phyloP scores from a whole-genome alignment of 2,888 invertebrate species.

The Drosophila fulvimacula region DNA sequence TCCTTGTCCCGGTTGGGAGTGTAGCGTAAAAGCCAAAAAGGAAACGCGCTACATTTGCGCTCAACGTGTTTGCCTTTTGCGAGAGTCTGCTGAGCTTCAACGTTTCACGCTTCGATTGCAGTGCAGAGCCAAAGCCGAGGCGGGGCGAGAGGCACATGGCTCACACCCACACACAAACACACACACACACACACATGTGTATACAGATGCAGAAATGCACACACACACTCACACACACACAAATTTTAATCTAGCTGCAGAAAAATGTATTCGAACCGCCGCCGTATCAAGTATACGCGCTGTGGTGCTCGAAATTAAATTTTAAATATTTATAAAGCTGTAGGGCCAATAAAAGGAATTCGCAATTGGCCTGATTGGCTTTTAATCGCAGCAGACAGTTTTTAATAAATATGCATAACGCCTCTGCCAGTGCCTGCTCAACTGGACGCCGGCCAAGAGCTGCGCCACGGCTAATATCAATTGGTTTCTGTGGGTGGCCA shows the following conservation, averaged over 20 bases:
- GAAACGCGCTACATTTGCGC: slow-evolving; percentile 79
- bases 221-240: slow-evolving; percentile 22
- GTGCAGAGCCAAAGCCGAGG: slow-evolving; percentile 42
- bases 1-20: slow-evolving; percentile 32
- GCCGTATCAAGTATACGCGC: slow-evolving; percentile 57
- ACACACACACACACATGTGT: slow-evolving; percentile 14
- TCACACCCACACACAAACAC: slow-evolving; percentile 12
- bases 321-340: slow-evolving; percentile 78
- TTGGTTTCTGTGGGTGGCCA: slow-evolving; percentile 20
- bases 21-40: slow-evolving; percentile 70
- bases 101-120: slow-evolving; percentile 78
- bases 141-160: slow-evolving; percentile 23
- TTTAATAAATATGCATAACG: slow-evolving; percentile 80
- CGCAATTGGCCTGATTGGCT: slow-evolving; percentile 78
- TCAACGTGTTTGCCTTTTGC: slow-evolving; percentile 72
- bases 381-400: slow-evolving; percentile 80
- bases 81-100: slow-evolving; percentile 60
- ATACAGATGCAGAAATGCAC: slow-evolving; percentile 29
- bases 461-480: slow-evolving; percentile 46
- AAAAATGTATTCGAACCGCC: slow-evolving; percentile 47
- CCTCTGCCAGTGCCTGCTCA: slow-evolving; percentile 20
- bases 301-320: slow-evolving; percentile 74
- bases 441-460: slow-evolving; percentile 29
- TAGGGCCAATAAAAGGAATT: slow-evolving; percentile 76
- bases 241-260: slow-evolving; percentile 61